Base-by-base conservation (phyloP, 2,797 vertebrate genomes). In the Microcaecilia unicolor region DNA sequence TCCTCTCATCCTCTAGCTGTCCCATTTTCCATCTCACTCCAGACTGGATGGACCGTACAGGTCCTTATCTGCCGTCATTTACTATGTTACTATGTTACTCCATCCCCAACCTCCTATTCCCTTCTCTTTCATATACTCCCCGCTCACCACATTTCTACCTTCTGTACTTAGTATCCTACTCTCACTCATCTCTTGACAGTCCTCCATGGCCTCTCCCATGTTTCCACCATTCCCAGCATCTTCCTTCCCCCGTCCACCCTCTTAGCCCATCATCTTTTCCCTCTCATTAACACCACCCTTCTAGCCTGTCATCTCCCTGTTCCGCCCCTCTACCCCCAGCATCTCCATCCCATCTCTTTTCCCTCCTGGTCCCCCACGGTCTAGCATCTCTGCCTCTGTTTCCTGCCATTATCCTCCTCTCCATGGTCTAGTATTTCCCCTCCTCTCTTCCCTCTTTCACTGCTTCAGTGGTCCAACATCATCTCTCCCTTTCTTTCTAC, bases 331-430 rank as follows among this genome's bases (percentile, higher is more conserved):
- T 60, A 53, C 55, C 50, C 51, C 37, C 68, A 60, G 67, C 69
- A 75, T 73, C 74, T 70, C 70, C 69, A 64, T 40, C 51, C 41
- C 69, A 75, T 73, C 74, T 70, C 70, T 69, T 64, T 40, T 51
- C 41, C 15, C 51, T 70, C 65, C 74, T 63, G 25, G 53, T 62
- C 34, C n/a, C 73, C 59, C 59, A 75, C 72, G 60, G 55, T 26
- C 22, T 18, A 15, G 15, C 34, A 21, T 18, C 26, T 17, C 54
- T 43, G 25, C 23, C 18, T 10, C 22, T 23, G 39, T 25, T 55
- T 46, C 41, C 44, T 28, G 17, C 29, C 21, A 40, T 40, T 45
- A 41, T 35, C 44, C 11, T 37, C 19, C 27, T 38, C 47, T 23
- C 41, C 30, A 19, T n/a, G n/a, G n/a, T n/a, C n/a, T n/a, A n/a